phyloP scores from a whole-genome alignment of 2,888 invertebrate species.

The Danaus chrysippus region DNA sequence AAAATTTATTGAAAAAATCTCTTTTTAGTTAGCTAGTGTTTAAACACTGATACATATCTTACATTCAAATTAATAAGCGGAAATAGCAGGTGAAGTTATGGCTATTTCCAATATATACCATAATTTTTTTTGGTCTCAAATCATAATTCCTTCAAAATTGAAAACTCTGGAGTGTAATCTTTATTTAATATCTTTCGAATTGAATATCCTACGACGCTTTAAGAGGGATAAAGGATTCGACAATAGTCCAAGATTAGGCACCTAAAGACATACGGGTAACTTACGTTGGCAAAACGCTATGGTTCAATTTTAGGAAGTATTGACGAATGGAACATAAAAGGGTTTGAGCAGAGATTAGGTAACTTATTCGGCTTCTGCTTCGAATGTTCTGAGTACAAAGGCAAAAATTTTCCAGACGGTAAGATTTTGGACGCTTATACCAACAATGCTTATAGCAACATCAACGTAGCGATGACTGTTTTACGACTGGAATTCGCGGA shows the following conservation, averaged over 20 bases:
- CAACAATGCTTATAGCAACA: slow-evolving; percentile 54
- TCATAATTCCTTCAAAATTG: no score
- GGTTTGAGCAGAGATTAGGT: slow-evolving; percentile 61
- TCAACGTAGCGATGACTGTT: slow-evolving; percentile 54
- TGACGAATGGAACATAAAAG: slow-evolving; percentile 62
- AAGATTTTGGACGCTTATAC: slow-evolving; percentile 60
- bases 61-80: no score
- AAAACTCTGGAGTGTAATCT: no score
- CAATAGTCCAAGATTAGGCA: slow-evolving; percentile 4
- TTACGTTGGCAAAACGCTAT: slow-evolving; percentile 37
- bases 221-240: neutral
- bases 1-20: no score
- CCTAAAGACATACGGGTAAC: slow-evolving; percentile 17
- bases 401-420: slow-evolving; percentile 59
- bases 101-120: no score
- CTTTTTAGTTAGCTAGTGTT: no score
- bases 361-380: slow-evolving; percentile 63
- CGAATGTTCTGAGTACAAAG: slow-evolving; percentile 54
- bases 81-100: no score
- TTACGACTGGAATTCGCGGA: slow-evolving; percentile 50
- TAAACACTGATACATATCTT: no score
- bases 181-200: no score
- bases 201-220: neutral
- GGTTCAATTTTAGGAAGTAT: slow-evolving; percentile 62
- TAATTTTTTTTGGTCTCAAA: no score